These are phyloP conservation scores for Maccullochella peelii DNA, from an alignment of 2,113 vertebrate species.

Conservation along the genomic window DNA sequence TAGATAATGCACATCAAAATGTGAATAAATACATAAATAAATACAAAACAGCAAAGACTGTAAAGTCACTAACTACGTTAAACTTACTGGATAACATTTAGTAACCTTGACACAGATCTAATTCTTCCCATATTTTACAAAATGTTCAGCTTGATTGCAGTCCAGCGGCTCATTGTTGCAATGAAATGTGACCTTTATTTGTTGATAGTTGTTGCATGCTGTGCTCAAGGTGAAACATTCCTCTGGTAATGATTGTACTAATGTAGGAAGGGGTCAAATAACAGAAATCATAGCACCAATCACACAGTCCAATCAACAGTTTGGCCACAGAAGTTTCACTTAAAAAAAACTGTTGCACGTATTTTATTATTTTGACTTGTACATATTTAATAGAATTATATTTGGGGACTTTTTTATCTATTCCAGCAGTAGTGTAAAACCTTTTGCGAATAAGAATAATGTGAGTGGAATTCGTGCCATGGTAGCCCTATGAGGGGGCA, in stretches of 20 bases:
- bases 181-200: constrained; percentile 64
- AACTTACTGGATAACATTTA: constrained; percentile 20
- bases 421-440: not conserved
- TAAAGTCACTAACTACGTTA: not conserved
- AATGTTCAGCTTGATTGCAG: constrained; percentile 36
- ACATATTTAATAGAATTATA: not conserved
- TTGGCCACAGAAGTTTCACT: not conserved
- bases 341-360: not conserved
- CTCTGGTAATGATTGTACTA: constrained; percentile 30
- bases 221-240: constrained; percentile 54
- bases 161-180: constrained; percentile 16
- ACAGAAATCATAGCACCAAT: constrained; percentile 19
- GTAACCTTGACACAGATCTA: constrained; percentile 22
- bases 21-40: constrained; percentile 2
- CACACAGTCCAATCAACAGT: constrained; percentile 15
- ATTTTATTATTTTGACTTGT: not conserved
- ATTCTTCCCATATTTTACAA: constrained; percentile 45
- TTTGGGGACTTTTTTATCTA: not conserved
- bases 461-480: not conserved
- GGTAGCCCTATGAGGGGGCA: not conserved
- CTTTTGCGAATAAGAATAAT: constrained; percentile 13
- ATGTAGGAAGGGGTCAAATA: constrained; percentile 27
- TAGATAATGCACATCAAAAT: not conserved
- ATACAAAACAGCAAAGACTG: not conserved
- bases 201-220: constrained; percentile 43